Percentiles rank a stretch among this genome's conserved stretches.
Conservation (phyloP, 2,888 invertebrate genomes). For the Himalopsyche anomala region DNA sequence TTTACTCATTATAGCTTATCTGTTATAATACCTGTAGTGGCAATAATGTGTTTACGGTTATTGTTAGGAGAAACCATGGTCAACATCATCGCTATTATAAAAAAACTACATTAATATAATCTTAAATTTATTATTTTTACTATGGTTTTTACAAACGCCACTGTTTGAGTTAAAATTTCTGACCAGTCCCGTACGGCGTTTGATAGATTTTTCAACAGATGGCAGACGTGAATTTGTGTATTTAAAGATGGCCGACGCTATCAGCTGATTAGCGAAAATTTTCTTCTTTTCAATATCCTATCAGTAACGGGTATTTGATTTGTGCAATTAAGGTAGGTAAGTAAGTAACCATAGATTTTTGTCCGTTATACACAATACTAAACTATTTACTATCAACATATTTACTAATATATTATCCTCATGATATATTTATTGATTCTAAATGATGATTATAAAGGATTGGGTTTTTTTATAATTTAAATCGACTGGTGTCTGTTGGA, state of each 20-base stretch:
- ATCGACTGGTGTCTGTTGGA: too few species aligned
- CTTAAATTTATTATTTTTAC: not conserved
- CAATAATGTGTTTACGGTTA: not conserved
- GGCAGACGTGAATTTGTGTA: not conserved
- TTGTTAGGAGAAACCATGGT: not conserved
- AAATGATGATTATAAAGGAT: too few species aligned
- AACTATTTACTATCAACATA: too few species aligned
- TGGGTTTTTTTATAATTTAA: too few species aligned
- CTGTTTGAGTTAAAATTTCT: not conserved
- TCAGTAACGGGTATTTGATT: not conserved
- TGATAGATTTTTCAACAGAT: not conserved
- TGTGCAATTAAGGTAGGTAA: not conserved
- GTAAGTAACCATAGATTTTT: not conserved
- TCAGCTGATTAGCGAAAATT: constrained; percentile 17
- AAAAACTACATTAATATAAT: not conserved
- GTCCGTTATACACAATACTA: too few species aligned
- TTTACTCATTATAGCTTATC: too few species aligned
- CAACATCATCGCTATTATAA: not conserved
- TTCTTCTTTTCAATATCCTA: not conserved
- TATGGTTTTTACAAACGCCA: not conserved
- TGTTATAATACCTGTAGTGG: not conserved
- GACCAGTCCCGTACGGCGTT: not conserved
- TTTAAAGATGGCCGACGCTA: not conserved
- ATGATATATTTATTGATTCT: too few species aligned
- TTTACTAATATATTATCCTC: too few species aligned